Conservation (phyloP, 2,888 invertebrate species). For the Andrena dorsata region DNA sequence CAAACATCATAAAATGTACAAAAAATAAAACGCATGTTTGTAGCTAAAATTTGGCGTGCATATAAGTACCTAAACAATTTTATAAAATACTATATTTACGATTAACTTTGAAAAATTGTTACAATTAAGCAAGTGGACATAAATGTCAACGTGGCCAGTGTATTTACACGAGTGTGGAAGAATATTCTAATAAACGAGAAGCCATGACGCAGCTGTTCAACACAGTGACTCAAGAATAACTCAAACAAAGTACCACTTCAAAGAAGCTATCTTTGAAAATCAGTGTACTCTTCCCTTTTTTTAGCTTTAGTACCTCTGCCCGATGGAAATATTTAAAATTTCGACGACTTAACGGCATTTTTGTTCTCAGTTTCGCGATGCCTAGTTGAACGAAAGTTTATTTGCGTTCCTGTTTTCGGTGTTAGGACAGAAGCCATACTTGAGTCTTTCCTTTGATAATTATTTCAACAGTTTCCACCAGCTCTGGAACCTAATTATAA, state of each 20-base stretch:
- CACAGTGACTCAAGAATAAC: conserved; percentile 16
- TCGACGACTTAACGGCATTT: background rate
- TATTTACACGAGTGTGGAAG: background rate
- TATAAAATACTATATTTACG: no score
- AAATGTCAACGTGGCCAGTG: no score
- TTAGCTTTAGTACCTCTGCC: conserved; percentile 2
- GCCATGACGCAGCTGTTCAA: conserved; percentile 17
- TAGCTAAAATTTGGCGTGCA: no score
- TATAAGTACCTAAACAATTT: no score
- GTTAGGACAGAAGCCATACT: background rate
- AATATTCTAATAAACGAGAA: conserved; percentile 16
- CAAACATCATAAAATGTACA: background rate
- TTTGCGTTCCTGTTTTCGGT: conserved; percentile 9
- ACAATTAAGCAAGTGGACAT: no score
- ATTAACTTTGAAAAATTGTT: no score
- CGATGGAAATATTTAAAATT: conserved; percentile 29
- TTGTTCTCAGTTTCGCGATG: background rate
- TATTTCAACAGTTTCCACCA: background rate
- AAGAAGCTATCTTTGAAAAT: conserved; percentile 37
- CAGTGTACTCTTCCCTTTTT: conserved; percentile 21
- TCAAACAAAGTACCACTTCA: conserved; percentile 41
- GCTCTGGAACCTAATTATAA: background rate
- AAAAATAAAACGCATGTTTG: background rate
- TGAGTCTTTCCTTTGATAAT: background rate
- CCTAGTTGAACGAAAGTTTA: background rate